phyloP scores from a whole-genome alignment of 1,140 invertebrate species.

The Oryctes rhinoceros region DNA sequence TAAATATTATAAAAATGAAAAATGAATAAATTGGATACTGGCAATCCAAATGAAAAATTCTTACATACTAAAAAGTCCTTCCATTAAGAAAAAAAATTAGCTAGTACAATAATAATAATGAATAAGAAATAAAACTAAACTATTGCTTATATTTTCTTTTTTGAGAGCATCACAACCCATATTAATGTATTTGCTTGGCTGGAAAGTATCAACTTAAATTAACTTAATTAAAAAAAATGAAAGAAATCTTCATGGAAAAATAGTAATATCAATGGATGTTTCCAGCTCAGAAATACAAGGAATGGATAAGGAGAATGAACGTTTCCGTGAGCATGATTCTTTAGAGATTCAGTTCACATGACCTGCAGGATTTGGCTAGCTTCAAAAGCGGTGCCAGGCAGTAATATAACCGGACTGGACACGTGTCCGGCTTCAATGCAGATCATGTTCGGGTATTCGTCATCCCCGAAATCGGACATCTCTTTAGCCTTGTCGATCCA shows the following conservation, averaged over 20 bases:
- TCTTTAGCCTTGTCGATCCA: conserved; percentile 92
- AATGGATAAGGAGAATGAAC: conserved; percentile 18
- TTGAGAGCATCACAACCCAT: conserved; percentile 13
- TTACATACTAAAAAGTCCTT: conserved; percentile 1
- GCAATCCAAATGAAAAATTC: not conserved
- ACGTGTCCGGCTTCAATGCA: conserved; percentile 95
- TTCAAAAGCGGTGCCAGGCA: conserved; percentile 87
- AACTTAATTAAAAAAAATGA: conserved; percentile 11
- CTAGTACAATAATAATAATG: conserved; percentile 11
- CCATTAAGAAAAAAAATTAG: not conserved
- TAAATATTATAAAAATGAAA: conserved; percentile 4
- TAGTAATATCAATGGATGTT: not conserved
- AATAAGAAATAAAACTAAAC: not conserved
- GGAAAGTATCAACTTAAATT: conserved; percentile 20
- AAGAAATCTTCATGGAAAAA: not conserved
- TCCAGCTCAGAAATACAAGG: conserved; percentile 30
- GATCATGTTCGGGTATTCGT: conserved; percentile 94
- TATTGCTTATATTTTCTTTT: conserved; percentile 27
- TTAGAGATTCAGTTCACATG: conserved; percentile 51
- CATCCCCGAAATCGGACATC: conserved; percentile 93
- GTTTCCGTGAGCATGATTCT: not conserved
- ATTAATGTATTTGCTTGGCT: not conserved
- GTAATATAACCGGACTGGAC: conserved; percentile 81
- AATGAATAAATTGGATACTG: not conserved
- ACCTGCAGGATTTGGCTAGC: conserved; percentile 87